Conservation (phyloP, 2,797 vertebrate genomes). For the Poeciliopsis presidionis region DNA sequence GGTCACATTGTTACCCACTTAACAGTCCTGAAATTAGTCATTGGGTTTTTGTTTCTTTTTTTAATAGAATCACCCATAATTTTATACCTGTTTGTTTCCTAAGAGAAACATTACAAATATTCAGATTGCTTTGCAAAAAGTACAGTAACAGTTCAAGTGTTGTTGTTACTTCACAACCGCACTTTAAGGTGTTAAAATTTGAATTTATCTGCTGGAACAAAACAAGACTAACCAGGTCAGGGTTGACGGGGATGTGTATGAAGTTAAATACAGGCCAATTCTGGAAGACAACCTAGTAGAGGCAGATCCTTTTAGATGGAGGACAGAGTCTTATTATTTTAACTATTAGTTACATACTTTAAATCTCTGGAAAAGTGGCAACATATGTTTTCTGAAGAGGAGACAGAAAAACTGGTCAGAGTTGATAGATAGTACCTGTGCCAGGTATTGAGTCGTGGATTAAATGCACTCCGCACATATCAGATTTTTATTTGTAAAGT, state of each 20-base stretch:
- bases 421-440: background rate
- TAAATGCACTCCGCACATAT: background rate
- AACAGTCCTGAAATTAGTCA: background rate
- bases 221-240: background rate
- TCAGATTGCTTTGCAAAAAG: background rate
- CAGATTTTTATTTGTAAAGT: background rate
- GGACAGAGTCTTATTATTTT: background rate
- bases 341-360: background rate
- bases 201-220: background rate
- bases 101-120: background rate
- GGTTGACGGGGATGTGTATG: background rate
- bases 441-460: background rate
- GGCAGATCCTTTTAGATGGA: background rate
- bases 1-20: slow-evolving; percentile 74
- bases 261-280: background rate
- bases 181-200: background rate
- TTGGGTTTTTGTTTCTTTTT: background rate
- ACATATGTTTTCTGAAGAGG: background rate
- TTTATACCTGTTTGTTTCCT: background rate
- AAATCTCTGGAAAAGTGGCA: background rate
- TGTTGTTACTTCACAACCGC: background rate
- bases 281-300: background rate
- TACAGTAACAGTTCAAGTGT: background rate
- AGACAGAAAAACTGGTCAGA: background rate
- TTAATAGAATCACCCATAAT: background rate